Percentiles rank a stretch among this genome's conserved stretches.
phyloP scores from a whole-genome alignment of 1,140 invertebrate species.

The Protaetia brevitarsis region DNA sequence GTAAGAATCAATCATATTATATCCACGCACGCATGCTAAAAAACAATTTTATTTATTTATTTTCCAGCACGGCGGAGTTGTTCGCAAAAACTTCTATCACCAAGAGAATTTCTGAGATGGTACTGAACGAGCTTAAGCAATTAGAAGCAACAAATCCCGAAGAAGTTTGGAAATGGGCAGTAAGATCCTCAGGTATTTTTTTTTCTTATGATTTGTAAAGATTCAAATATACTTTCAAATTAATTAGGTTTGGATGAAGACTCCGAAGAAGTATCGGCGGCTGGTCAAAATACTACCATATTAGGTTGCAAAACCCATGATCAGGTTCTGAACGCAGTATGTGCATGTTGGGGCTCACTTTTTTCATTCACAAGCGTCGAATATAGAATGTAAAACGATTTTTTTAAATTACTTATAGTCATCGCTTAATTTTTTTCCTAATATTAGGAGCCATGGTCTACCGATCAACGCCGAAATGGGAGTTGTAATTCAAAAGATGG shows the following conservation, averaged over 20 bases:
- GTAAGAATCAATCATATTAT: constrained; percentile 28
- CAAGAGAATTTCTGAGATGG: constrained; percentile 34
- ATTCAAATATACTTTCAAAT: constrained; percentile 47
- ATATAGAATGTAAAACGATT: constrained; percentile 60
- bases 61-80: constrained; percentile 29
- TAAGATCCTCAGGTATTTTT: constrained; percentile 34
- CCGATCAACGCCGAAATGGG: constrained; percentile 64
- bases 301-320: constrained; percentile 59
- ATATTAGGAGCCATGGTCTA: constrained; percentile 63
- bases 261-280: constrained; percentile 70
- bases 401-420: not conserved
- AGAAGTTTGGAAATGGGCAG: constrained; percentile 35
- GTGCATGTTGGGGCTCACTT: constrained; percentile 77
- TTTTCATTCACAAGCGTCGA: constrained; percentile 71
- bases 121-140: constrained; percentile 47
- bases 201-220: constrained; percentile 32
- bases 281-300: constrained; percentile 81
- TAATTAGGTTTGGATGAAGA: constrained; percentile 77
- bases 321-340: constrained; percentile 58
- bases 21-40: not conserved
- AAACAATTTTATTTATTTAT: not conserved
- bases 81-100: constrained; percentile 25
- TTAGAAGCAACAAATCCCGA: constrained; percentile 38
- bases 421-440: constrained; percentile 15
- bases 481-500: constrained; percentile 80